phyloP scores from a whole-genome alignment of 1,140 invertebrate genomes.

The Whitmania pigra region DNA sequence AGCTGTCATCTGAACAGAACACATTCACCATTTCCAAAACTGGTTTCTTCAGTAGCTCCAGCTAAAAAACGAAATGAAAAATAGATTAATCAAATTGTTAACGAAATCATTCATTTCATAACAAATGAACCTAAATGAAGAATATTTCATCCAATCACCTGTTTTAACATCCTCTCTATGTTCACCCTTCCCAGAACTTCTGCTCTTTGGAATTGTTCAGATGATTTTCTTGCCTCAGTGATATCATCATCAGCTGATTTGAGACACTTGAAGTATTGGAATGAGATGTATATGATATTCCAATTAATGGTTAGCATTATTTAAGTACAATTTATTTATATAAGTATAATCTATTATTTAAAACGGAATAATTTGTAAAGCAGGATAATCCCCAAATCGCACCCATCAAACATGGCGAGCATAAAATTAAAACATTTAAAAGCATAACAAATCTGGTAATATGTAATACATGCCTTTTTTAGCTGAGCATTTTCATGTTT shows the following conservation, averaged over 20 bases:
- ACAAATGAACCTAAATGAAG: neutral
- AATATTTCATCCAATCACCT: neutral
- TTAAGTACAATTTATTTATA: neutral
- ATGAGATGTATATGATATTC: neutral
- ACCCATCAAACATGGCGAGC: too few species aligned
- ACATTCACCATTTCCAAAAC: conserved; percentile 1
- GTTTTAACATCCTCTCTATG: neutral
- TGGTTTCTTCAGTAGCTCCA: conserved; percentile 12
- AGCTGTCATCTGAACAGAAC: neutral
- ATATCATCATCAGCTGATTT: neutral
- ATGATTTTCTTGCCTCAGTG: neutral
- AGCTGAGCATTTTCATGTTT: neutral
- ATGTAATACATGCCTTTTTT: neutral
- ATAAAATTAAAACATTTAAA: too few species aligned
- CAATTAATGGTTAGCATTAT: too few species aligned
- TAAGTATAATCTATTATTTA: too few species aligned
- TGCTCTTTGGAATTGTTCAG: neutral
- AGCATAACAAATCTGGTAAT: too few species aligned
- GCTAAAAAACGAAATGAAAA: neutral
- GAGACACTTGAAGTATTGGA: neutral
- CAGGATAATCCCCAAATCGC: too few species aligned
- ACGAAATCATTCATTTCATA: too few species aligned
- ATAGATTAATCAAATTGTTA: too few species aligned
- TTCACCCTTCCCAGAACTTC: neutral
- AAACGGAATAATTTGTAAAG: too few species aligned